Base-by-base conservation (phyloP, 2,888 invertebrate species). In the Chironomus tentans region DNA sequence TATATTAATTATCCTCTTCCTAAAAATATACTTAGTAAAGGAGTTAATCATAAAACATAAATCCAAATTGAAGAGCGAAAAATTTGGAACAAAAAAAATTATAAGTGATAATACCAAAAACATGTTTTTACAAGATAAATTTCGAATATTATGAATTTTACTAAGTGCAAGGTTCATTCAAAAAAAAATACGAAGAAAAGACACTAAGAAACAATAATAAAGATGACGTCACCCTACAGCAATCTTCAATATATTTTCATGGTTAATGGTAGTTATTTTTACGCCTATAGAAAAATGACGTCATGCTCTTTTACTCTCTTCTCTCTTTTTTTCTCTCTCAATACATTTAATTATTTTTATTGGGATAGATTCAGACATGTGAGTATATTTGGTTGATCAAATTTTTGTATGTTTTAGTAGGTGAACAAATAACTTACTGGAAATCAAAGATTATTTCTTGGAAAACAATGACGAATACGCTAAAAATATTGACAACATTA, bases 381-480 rank as follows among this genome's bases (percentile, higher is more conserved):
- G 38, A 38, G 10, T 38, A 38, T 38, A 10, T 10, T 38, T 38
- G 38, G 10, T 38, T 38, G 38, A 38, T 38, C 38, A 38, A 7
- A 4, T 28, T 38, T 10, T 7, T 38, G 38, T 7, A 38, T 38
- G 38, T 38, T 38, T 38, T 38, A 38, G 38, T 38, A 38, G 38
- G 38, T 38, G 38, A 38, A 38, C 38, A 10, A 38, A 38, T 38
- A 38, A 10, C 10, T 70, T 70, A 48, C 22, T 70, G 70, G 70
- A 70, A 70, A 70, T 18, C 56, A 50, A 24, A 50, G 24, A 21
- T 24, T 22, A 50, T 50, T 70, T 70, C 70, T 48, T 70, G 56
- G 70, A 70, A 70, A 24, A 50, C 70, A 50, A 70, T 70, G 70
- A 70, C 70, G 70, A 10, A 38, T 38, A 10, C 10, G 2, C 38